A percentile compares a stretch with the other conserved stretches of the same genome.
phyloP scores from a whole-genome alignment of 2,888 invertebrate species.

The Blastobasis lacticolella region DNA sequence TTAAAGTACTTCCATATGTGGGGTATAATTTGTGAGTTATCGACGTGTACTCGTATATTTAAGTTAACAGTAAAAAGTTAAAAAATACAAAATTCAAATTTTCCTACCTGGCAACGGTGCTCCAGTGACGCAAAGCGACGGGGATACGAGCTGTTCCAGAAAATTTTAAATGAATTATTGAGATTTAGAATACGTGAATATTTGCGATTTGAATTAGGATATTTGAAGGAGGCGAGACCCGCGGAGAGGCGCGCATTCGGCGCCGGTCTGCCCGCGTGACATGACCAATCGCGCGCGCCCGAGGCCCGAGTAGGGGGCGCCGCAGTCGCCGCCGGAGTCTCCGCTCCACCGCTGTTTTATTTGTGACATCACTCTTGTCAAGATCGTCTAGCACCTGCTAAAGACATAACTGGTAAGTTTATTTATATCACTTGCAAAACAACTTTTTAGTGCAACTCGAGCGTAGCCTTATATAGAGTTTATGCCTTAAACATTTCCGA shows the following conservation, averaged over 20 bases:
- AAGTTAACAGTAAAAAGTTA: too few species aligned
- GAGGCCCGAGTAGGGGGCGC: slow-evolving; percentile 12
- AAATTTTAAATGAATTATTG: slow-evolving; percentile 21
- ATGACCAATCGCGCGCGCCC: slow-evolving; percentile 5
- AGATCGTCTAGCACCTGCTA: slow-evolving; percentile 15
- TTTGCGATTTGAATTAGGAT: slow-evolving; percentile 26
- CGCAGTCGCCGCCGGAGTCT: slow-evolving; percentile 1
- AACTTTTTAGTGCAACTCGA: slow-evolving; percentile 10
- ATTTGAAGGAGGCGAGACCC: slow-evolving; percentile 13
- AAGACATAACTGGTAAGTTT: slow-evolving; percentile 20
- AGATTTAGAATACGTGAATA: slow-evolving; percentile 17
- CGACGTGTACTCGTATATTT: too few species aligned
- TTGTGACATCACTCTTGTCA: slow-evolving; percentile 19
- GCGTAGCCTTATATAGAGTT: slow-evolving; percentile 3
- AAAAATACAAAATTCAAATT: neutral
- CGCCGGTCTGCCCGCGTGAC: slow-evolving; percentile 32
- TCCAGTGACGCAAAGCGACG: slow-evolving; percentile 3
- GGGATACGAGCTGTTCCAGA: slow-evolving; percentile 15
- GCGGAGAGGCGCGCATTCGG: slow-evolving; percentile 27
- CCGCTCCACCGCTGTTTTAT: slow-evolving; percentile 7
- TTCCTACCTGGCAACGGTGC: neutral
- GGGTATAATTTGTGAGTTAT: too few species aligned
- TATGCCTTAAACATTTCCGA: slow-evolving; percentile 4
- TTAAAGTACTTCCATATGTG: too few species aligned
- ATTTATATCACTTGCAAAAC: slow-evolving; percentile 17